phyloP scores from a whole-genome alignment of 2,113 vertebrate genomes.

The Pipra filicauda region DNA sequence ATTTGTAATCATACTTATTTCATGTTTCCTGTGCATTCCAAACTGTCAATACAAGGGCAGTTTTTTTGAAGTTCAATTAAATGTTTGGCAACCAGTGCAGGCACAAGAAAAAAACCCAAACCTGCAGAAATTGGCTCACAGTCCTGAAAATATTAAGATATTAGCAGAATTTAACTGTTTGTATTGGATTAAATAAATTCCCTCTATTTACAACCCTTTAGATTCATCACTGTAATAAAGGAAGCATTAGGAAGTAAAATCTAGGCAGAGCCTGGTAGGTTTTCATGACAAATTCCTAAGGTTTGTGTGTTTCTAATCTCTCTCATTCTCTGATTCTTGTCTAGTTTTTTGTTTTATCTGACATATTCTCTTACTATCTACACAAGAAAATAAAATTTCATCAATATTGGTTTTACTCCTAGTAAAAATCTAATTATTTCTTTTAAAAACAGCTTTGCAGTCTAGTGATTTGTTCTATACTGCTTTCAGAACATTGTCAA shows the following conservation, averaged over 20 bases:
- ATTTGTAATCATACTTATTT: neutral
- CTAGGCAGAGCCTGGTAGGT: neutral
- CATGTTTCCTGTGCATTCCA: neutral
- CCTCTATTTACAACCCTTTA: accelerated
- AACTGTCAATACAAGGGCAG: neutral
- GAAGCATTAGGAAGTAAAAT: neutral
- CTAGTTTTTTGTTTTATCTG: neutral
- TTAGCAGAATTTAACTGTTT: neutral
- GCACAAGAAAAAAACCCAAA: neutral
- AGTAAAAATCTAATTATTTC: neutral
- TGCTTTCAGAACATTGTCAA: neutral
- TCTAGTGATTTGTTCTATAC: neutral
- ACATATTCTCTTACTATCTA: neutral
- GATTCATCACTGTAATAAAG: neutral
- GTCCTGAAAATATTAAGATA: neutral
- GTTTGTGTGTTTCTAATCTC: neutral
- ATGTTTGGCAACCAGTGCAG: accelerated
- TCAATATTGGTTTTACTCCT: neutral
- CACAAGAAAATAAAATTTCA: neutral
- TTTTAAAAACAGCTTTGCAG: neutral
- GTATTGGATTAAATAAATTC: neutral
- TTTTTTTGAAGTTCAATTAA: neutral
- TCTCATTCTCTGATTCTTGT: neutral
- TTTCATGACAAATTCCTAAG: neutral
- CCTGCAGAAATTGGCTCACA: neutral